Base-by-base conservation (phyloP, 1,140 invertebrate species). In the Archivesica marissinica region DNA sequence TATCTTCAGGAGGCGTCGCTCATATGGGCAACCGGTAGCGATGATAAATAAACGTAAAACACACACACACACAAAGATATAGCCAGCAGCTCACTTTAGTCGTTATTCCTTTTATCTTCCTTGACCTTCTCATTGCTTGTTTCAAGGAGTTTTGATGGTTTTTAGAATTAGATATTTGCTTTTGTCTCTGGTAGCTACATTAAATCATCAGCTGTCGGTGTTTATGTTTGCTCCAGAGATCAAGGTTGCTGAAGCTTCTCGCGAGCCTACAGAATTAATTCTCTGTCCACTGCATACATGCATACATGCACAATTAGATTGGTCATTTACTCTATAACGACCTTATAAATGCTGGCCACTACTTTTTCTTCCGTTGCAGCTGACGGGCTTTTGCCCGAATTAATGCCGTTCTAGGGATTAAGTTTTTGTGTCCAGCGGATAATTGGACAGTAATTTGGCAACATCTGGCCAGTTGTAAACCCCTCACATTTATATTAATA, bases 261-360 rank as follows among this genome's bases (percentile, higher is more conserved):
- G 33, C n/a, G n/a, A n/a, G n/a, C n/a, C n/a, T n/a, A n/a, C n/a
- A 33, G 20, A 64, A 64, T 64, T 64, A 64, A 64, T 28, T 38
- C 33, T 6, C 3, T n/a, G 61, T 66, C 61, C 17, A 38, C 3
- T 66, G 61, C 61, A 66, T 74, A 74, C 41, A 74, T 74, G 68
- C 68, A 74, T 74, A 74, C 41, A 74, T 74, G 68, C 68, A 74
- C 68, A 52, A 54, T 28, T 75, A 52, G 30, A 75, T 75, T 75
- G 44, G 47, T 35, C 33, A 75, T 56, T 75, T 47, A 6, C 68
- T 47, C 38, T 38, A 28, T 70, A 39, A 44, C 38, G 68, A 52
- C 68, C 68, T 47, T 74, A 47, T 74, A 74, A 74, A 44, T 74
- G 38, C 13, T 11, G 15, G 33, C n/a, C 20, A 44, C 39, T 74